phyloP scores from a whole-genome alignment of 1,140 invertebrate genomes.

The Probaryconus sp. region DNA sequence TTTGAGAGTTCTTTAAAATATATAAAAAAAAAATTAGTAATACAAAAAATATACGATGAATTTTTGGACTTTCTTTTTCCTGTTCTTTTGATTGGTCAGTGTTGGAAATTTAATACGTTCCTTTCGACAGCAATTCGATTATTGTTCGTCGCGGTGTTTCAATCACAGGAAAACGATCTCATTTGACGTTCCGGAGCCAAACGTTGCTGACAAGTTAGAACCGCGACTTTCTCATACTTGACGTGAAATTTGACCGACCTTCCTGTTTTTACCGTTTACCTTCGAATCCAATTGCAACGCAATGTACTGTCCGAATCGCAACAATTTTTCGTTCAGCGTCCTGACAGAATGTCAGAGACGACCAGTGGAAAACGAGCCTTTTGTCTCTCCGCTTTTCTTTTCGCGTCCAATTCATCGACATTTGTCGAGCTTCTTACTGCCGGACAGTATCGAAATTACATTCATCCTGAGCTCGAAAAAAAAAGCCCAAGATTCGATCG shows the following conservation, averaged over 20 bases:
- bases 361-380: neutral
- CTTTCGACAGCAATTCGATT: no score
- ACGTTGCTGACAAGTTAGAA: constrained; percentile 10
- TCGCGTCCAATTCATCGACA: constrained; percentile 18
- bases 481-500: neutral
- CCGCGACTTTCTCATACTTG: constrained; percentile 3
- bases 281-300: constrained; percentile 13
- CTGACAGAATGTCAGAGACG: neutral
- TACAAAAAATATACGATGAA: no score
- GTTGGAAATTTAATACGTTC: no score
- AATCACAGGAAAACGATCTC: constrained; percentile 18
- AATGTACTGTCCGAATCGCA: constrained; percentile 2
- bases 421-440: constrained; percentile 26
- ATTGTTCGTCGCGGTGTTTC: constrained; percentile 11
- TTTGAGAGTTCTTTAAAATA: no score
- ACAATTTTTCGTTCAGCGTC: constrained; percentile 1
- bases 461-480: neutral
- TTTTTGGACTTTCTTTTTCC: no score
- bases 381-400: constrained; percentile 24
- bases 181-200: constrained; percentile 11
- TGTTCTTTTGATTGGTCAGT: no score
- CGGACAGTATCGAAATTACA: constrained; percentile 36
- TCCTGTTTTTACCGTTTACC: constrained; percentile 12
- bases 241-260: constrained; percentile 4
- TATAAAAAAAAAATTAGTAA: no score